Conservation (phyloP, 2,888 invertebrate genomes). For the Acrocera orbiculus region DNA sequence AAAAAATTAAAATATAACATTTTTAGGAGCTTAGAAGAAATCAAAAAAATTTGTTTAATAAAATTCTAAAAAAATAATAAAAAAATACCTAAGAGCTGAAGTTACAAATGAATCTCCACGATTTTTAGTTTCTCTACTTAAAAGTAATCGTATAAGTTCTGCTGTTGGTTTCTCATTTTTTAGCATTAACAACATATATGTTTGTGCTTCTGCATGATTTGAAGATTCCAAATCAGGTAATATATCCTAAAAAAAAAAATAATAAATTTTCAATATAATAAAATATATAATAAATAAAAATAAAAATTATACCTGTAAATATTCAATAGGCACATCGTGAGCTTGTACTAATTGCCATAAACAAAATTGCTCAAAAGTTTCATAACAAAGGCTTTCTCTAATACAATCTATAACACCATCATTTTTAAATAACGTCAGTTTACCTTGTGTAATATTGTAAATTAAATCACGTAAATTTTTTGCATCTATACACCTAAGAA, state of each 20-base stretch:
- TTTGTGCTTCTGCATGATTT: conserved; percentile 83
- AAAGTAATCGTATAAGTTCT: conserved; percentile 67
- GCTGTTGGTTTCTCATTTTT: conserved; percentile 82
- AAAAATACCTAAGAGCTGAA: conserved; percentile 53
- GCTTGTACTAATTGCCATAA: conserved; percentile 92
- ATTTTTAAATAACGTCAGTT: conserved; percentile 62
- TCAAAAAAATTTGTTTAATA: not conserved
- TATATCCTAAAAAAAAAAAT: conserved; percentile 28
- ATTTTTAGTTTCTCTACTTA: conserved; percentile 54
- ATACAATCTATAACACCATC: conserved; percentile 58
- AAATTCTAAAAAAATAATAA: not conserved
- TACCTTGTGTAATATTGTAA: conserved; percentile 79
- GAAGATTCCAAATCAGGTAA: conserved; percentile 59
- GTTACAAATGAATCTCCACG: conserved; percentile 73
- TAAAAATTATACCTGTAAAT: conserved; percentile 37
- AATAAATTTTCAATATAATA: too few relatives aligned
- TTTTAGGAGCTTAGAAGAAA: not conserved
- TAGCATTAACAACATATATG: conserved; percentile 73
- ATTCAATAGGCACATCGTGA: conserved; percentile 85
- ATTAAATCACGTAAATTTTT: conserved; percentile 78
- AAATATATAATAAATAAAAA: not conserved
- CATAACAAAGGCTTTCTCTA: conserved; percentile 80
- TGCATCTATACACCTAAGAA: conserved; percentile 81
- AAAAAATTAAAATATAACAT: not conserved
- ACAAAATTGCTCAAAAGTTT: conserved; percentile 93